These are phyloP conservation scores for Drosophila bifasciata DNA, from an alignment of 1,140 invertebrate genomes.

Conservation along the genomic window DNA sequence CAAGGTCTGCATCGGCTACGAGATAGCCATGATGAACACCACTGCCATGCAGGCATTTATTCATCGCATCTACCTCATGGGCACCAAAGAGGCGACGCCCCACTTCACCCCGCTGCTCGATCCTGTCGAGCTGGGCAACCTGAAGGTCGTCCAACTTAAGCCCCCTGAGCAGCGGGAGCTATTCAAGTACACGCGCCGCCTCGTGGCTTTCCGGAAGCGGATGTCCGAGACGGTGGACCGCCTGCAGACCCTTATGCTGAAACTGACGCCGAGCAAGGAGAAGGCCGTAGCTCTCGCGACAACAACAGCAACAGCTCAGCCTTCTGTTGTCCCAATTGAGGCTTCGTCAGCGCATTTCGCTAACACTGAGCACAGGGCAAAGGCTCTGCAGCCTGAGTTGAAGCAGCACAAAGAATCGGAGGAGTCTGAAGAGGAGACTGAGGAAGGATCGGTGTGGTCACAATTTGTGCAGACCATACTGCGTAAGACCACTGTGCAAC, in stretches of 20 bases:
- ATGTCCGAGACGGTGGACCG: constrained; percentile 77
- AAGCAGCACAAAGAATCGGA: neutral
- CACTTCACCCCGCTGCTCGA: constrained; percentile 45
- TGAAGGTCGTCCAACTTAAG: constrained; percentile 24
- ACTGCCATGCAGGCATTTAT: constrained; percentile 77
- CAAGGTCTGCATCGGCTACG: constrained; percentile 36
- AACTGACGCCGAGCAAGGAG: constrained; percentile 28
- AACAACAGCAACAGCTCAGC: neutral
- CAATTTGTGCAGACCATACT: constrained; percentile 77
- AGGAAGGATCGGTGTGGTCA: constrained; percentile 70
- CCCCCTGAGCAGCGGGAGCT: constrained; percentile 44
- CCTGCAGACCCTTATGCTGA: constrained; percentile 71
- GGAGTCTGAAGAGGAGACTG: neutral
- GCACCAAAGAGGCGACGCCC: constrained; percentile 49
- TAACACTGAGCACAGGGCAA: constrained; percentile 3
- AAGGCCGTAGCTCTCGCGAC: neutral
- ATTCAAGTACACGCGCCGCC: constrained; percentile 66
- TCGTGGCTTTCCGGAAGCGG: constrained; percentile 73
- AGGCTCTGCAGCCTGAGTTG: neutral
- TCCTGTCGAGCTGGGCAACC: constrained; percentile 30
- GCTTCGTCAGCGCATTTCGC: neutral
- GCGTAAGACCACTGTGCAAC: constrained; percentile 66
- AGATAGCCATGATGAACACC: constrained; percentile 58
- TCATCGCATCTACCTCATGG: constrained; percentile 60
- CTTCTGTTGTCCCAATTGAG: neutral